Base-by-base conservation (phyloP, 2,888 invertebrate species). In the Rhamnusium bicolor region DNA sequence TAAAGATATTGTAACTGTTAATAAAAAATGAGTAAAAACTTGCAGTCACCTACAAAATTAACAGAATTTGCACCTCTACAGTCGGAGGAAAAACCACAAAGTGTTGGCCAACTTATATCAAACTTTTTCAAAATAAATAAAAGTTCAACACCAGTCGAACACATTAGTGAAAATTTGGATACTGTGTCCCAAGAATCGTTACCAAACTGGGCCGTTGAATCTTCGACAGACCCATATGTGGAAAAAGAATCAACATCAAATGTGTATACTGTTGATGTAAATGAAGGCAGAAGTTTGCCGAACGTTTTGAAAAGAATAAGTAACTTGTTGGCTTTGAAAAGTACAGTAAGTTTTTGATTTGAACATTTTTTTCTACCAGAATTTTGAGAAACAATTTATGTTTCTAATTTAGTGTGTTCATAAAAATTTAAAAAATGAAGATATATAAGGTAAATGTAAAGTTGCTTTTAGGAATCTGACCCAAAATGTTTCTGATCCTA, bases 251-350 rank as follows among this genome's bases (percentile, higher is more conserved):
- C 74, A 16, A 51, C 76, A 14, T 69, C 79, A 12, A 82, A 68
- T 72, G 90, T 90, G 19, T 86, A 86, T 81, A 84, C 88, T 51
- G 89, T 92, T 16, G 92, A 92, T 68, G 90, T 91, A 53, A 89
- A 89, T 14, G 94, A 94, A 86, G 94, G 93, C n/a, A 90, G 95
- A 71, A 95, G 94, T 86, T 90, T 97, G 82, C 93, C 95, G 0
- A 96, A 95, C 90, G 96, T 98, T 74, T 89, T 98, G 18, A 94
- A 93, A 83, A 91, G 97, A 81, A 96, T 98, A 62, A 95, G 96
- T 84, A 96, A 94, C 86, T 92, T 97, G 62, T 90, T 97, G 54
- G 96, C 95, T n/a, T 88, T 94, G 67, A 94, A 94, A 82, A 94
- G 93, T 82, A 93, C 92, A 84, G 96, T 96, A 89, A 90, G 93